phyloP scores from a whole-genome alignment of 1,140 invertebrate species.

The Asbolus verrucosus region DNA sequence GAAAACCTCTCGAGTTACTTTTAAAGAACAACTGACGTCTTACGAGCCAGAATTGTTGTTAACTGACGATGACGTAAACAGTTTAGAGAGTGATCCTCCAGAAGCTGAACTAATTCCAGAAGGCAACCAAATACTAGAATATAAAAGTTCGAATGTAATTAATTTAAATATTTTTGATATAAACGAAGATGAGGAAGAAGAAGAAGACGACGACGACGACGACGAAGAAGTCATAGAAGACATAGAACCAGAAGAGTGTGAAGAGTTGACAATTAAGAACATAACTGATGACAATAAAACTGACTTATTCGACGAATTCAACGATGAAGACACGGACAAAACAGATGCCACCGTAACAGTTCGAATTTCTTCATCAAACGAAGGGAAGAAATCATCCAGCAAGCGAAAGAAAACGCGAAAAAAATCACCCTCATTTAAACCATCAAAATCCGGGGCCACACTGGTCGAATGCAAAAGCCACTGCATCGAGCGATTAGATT shows the following conservation, averaged over 20 bases:
- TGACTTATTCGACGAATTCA: background rate
- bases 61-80: constrained; percentile 63
- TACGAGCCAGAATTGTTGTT: constrained; percentile 61
- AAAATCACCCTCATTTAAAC: background rate
- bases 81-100: constrained; percentile 62
- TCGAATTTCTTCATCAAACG: constrained; percentile 2
- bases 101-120: constrained; percentile 38
- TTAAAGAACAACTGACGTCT: constrained; percentile 61
- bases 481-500: constrained; percentile 62
- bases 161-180: constrained; percentile 46
- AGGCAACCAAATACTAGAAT: constrained; percentile 1
- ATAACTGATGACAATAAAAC: constrained; percentile 1
- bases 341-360: constrained; percentile 7
- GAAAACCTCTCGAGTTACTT: constrained; percentile 59
- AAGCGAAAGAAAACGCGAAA: constrained; percentile 2
- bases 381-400: background rate
- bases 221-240: constrained; percentile 45
- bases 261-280: constrained; percentile 10
- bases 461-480: constrained; percentile 61
- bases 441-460: background rate
- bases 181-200: constrained; percentile 39
- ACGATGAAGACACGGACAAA: constrained; percentile 6
- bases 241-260: constrained; percentile 33
- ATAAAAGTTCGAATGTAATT: constrained; percentile 26
- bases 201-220: constrained; percentile 37